A percentile compares a stretch with the other conserved stretches of the same genome.
phyloP scores from a whole-genome alignment of 2,888 invertebrate genomes.

The Apamea monoglypha region DNA sequence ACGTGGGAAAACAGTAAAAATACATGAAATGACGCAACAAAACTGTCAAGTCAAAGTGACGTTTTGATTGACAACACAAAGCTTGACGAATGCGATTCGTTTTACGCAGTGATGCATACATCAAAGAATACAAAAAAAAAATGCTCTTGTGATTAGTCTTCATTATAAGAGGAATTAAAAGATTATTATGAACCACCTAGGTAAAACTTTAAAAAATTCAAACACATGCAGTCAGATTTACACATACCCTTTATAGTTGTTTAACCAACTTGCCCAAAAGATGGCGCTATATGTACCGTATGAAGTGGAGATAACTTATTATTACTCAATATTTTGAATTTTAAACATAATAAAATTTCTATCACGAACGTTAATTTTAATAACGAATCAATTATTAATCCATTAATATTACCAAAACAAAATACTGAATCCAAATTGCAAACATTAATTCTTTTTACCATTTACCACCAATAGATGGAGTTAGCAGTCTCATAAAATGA shows the following conservation, averaged over 20 bases:
- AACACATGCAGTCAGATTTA: not conserved
- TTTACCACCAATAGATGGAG: conserved; percentile 44
- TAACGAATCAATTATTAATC: not conserved
- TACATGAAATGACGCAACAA: conserved; percentile 77
- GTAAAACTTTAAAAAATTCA: too few relatives aligned
- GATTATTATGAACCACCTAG: not conserved
- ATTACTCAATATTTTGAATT: not conserved
- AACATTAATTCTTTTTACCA: not conserved
- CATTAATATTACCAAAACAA: not conserved
- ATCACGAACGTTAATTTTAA: not conserved
- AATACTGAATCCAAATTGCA: not conserved
- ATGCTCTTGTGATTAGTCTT: not conserved
- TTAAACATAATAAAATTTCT: not conserved
- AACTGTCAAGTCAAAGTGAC: conserved; percentile 69
- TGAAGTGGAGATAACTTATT: not conserved
- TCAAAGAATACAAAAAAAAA: not conserved
- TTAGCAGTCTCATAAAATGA: conserved; percentile 21
- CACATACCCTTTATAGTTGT: not conserved
- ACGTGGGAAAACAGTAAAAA: conserved; percentile 76
- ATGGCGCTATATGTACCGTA: conserved; percentile 16
- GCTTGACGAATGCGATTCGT: conserved; percentile 38
- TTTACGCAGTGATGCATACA: conserved; percentile 13
- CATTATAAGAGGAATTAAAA: not conserved
- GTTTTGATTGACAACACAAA: conserved; percentile 46
- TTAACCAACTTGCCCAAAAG: not conserved